phyloP scores from a whole-genome alignment of 2,113 vertebrate species.

The Ceuthmochares aereus region DNA sequence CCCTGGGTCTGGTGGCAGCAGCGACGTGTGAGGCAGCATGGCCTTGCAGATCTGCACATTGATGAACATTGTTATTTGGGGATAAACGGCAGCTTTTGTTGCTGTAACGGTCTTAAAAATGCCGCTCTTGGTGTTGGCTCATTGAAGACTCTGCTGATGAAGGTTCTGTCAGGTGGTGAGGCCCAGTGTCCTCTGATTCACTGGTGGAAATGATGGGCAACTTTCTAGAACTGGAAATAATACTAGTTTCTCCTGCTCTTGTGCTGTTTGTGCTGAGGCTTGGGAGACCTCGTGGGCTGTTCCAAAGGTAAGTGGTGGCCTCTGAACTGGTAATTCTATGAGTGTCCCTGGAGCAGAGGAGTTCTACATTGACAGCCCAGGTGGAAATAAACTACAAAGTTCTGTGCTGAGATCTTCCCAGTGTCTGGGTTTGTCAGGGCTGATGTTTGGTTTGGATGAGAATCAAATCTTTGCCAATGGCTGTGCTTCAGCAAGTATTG shows the following conservation, averaged over 20 bases:
- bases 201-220: background rate
- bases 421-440: background rate
- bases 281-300: background rate
- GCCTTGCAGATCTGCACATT: background rate
- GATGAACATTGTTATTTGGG: background rate
- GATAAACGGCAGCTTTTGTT: background rate
- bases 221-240: background rate
- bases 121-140: background rate
- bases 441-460: background rate
- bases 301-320: background rate
- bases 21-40: background rate
- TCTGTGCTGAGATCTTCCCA: background rate
- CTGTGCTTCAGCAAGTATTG: background rate
- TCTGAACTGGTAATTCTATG: background rate
- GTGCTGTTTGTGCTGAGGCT: background rate
- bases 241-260: background rate
- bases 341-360: background rate
- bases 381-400: background rate
- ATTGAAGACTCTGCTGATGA: background rate
- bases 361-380: background rate
- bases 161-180: background rate
- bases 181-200: background rate
- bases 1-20: background rate
- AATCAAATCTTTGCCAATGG: background rate
- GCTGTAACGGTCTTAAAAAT: background rate